Conservation (phyloP, 2,113 vertebrate genomes). For the Globicephala melas region DNA sequence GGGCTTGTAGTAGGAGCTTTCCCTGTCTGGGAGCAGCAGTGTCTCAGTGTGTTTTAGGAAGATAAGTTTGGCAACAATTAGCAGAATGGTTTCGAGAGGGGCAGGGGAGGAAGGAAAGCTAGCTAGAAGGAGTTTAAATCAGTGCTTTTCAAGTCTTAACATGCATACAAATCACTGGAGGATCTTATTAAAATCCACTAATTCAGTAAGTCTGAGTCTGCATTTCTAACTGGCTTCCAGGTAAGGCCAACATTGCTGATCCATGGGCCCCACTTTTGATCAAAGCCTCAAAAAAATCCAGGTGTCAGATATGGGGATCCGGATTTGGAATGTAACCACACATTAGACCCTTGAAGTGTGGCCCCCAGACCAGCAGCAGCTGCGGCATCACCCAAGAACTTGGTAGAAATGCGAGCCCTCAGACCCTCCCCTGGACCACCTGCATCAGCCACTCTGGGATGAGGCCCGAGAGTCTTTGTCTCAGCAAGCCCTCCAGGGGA, state of each 20-base stretch:
- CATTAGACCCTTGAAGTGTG: not conserved
- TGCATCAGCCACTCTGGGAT: not conserved
- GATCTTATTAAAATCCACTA: not conserved
- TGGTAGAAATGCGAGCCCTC: not conserved
- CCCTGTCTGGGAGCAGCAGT: not conserved
- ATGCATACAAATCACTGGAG: not conserved
- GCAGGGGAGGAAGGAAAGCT: not conserved
- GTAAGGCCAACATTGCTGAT: not conserved
- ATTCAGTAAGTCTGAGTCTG: not conserved
- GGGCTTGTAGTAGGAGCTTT: not conserved
- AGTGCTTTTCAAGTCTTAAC: slow-evolving; percentile 26
- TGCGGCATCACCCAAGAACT: not conserved
- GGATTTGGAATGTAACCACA: not conserved
- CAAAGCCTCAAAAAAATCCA: not conserved
- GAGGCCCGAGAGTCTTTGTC: not conserved
- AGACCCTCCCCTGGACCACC: not conserved
- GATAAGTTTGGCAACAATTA: slow-evolving; percentile 40
- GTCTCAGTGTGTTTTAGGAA: not conserved
- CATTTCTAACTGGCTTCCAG: not conserved
- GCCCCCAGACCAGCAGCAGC: too few relatives aligned
- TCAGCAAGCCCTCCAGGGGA: not conserved
- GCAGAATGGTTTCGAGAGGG: not conserved
- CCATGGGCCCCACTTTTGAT: not conserved
- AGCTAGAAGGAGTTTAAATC: slow-evolving; percentile 11
- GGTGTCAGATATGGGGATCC: not conserved